Evolutionary conservation across 1,140 invertebrate genomes (phyloP), one percentile per base, ranked within the genome.

Genomic region (Drosophila ambigua): DNA sequence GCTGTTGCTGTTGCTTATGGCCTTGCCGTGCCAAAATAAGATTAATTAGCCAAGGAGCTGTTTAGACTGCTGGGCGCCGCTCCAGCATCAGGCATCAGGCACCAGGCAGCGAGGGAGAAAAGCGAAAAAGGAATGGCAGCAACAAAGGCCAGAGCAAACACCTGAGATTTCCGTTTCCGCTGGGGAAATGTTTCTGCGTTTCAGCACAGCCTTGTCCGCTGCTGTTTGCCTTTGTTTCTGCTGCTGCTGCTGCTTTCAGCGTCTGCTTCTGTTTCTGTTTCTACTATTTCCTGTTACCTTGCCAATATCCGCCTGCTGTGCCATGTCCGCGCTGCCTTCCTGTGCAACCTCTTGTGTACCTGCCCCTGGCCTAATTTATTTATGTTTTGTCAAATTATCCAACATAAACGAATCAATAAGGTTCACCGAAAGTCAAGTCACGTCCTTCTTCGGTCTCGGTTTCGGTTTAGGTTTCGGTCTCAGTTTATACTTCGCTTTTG

Each of bases 371-470:
- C 79, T 87, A 87, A 87, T 87, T 87, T 87, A 87, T 87, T 87
- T 87, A 87, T 88, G 83, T 78, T 78, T 75, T 82, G 82, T 78
- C 82, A 87, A 87, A 87, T 87, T 87, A 88, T 64, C 78, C 83
- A 68, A 82, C 78, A 82, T 76, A 88, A 87, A 82, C 85, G 82
- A 88, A 87, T 87, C 83, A 88, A 88, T 87, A 75, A 39, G 53
- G 20, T 43, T 51, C 35, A 24, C 28, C 28, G 35, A 43, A 44
- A 43, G 26, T 43, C 51, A 50, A 63, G 62, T 76, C 72, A 76
- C 72, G 72, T 76, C 44, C 28, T 39, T 13, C 35, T 11, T 20
- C 11, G 39, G 28, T 31, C 8, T 31, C 31, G 8, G 3, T 31
- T 4, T 24, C 15, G 48, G 53, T 49, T 4, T 24, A 13, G 48